These are phyloP conservation scores for Trachelipus rathkii DNA, from an alignment of 1,140 invertebrate genomes.

Conservation along the genomic window DNA sequence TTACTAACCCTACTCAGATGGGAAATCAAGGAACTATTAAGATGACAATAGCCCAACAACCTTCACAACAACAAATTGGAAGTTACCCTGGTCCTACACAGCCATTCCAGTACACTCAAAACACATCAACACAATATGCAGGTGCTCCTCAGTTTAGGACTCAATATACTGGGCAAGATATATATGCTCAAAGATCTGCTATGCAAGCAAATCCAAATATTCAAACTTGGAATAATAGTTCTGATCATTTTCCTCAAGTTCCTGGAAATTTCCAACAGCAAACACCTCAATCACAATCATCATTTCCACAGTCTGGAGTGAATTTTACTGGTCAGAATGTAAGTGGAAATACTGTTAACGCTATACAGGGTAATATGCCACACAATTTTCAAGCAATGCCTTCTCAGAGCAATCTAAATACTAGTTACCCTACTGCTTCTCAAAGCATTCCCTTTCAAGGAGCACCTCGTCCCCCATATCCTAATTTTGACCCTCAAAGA, in stretches of 20 bases:
- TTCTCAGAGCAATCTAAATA: slow-evolving; percentile 30
- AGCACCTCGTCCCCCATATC: slow-evolving; percentile 37
- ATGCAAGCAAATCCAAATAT: slow-evolving; percentile 19
- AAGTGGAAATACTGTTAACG: slow-evolving; percentile 4
- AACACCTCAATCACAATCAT: slow-evolving; percentile 18
- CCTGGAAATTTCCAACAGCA: slow-evolving; percentile 30
- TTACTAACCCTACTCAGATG: background rate
- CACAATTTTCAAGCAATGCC: slow-evolving; percentile 41
- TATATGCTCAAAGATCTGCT: slow-evolving; percentile 31
- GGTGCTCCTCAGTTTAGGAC: slow-evolving; percentile 32
- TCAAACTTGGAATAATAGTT: slow-evolving; percentile 18
- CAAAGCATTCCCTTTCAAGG: slow-evolving; percentile 34
- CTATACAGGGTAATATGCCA: slow-evolving; percentile 43
- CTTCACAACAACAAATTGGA: background rate
- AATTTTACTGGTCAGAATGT: slow-evolving; percentile 24
- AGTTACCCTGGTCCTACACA: background rate
- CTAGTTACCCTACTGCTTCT: slow-evolving; percentile 37
- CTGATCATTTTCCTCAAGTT: slow-evolving; percentile 32
- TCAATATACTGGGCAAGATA: slow-evolving; percentile 33
- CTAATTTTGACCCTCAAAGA: slow-evolving; percentile 42
- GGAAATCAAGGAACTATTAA: background rate
- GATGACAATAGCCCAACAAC: background rate
- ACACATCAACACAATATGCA: slow-evolving; percentile 24
- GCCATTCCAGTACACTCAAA: background rate
- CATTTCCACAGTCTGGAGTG: slow-evolving; percentile 28